Conservation (phyloP, 1,140 invertebrate species). For the Neoseiulus cucumeris region DNA sequence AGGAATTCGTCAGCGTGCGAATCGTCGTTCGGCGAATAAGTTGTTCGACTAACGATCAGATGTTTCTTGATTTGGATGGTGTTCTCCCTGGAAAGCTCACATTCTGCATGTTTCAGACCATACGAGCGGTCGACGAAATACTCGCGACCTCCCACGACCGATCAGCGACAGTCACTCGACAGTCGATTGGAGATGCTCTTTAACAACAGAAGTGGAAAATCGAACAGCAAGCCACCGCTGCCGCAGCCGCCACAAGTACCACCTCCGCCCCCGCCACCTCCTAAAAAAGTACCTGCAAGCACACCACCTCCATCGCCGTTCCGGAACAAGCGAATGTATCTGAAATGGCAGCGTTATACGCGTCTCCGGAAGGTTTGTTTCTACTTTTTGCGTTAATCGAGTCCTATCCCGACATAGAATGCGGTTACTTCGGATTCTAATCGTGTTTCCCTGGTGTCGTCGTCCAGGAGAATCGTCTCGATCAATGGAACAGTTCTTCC, state of each 20-base stretch:
- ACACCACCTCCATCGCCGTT: not conserved
- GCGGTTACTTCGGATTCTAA: no score
- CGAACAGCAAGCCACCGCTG: not conserved
- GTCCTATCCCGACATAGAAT: no score
- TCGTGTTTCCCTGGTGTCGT: not conserved
- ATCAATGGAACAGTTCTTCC: not conserved
- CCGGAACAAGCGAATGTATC: not conserved
- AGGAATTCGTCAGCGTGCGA: not conserved
- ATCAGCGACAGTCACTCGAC: conserved; percentile 8
- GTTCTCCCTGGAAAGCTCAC: not conserved
- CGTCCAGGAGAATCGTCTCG: not conserved
- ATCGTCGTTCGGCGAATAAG: no score
- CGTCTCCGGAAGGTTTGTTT: not conserved
- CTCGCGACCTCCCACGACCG: not conserved
- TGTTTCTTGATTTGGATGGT: not conserved
- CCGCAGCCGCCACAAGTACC: no score
- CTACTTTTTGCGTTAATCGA: not conserved
- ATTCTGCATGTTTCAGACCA: not conserved
- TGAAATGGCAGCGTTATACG: not conserved
- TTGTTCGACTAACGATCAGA: not conserved
- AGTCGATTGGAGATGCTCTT: not conserved
- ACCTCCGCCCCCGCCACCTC: not conserved
- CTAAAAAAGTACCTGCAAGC: not conserved
- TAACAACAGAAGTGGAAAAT: not conserved
- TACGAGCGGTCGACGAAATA: conserved; percentile 2